These are phyloP conservation scores for Rhimphoctona megacephalus DNA, from an alignment of 2,888 invertebrate species.

Conservation along the genomic window DNA sequence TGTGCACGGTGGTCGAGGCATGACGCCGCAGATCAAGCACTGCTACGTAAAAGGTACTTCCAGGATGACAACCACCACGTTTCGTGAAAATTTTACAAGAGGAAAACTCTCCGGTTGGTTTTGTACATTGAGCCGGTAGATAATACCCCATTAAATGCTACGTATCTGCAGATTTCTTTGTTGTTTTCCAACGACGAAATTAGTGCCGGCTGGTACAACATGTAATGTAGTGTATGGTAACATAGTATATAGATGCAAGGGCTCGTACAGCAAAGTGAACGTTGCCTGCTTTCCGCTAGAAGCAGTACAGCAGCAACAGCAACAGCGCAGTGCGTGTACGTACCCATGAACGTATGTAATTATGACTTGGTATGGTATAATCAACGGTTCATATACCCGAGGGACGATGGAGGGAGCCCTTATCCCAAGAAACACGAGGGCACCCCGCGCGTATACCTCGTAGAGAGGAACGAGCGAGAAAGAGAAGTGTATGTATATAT, in stretches of 20 bases:
- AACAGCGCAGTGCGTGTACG: constrained; percentile 63
- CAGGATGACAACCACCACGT: constrained; percentile 31
- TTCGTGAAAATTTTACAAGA: constrained; percentile 60
- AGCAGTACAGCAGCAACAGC: constrained; percentile 57
- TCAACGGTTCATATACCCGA: constrained; percentile 69
- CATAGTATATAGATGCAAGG: constrained; percentile 23
- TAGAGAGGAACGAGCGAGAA: constrained; percentile 21
- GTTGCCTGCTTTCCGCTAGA: constrained; percentile 48
- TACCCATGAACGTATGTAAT: constrained; percentile 67
- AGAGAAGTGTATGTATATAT: constrained; percentile 48
- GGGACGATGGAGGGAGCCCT: constrained; percentile 61
- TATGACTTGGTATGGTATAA: constrained; percentile 68
- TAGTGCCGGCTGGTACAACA: constrained; percentile 40
- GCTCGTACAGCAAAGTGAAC: constrained; percentile 44
- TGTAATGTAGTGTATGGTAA: constrained; percentile 53
- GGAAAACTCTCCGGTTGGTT: constrained; percentile 37
- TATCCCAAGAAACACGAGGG: constrained; percentile 61
- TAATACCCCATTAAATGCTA: constrained; percentile 48
- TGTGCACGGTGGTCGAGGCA: constrained; percentile 55
- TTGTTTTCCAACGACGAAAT: constrained; percentile 50
- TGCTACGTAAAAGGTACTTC: constrained; percentile 24
- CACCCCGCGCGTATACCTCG: constrained; percentile 36
- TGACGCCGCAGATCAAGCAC: constrained; percentile 41
- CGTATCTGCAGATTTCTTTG: constrained; percentile 60
- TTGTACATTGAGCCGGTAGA: constrained; percentile 26